phyloP scores from a whole-genome alignment of 2,888 invertebrate genomes.

The Caenorhabditis doughertyi region DNA sequence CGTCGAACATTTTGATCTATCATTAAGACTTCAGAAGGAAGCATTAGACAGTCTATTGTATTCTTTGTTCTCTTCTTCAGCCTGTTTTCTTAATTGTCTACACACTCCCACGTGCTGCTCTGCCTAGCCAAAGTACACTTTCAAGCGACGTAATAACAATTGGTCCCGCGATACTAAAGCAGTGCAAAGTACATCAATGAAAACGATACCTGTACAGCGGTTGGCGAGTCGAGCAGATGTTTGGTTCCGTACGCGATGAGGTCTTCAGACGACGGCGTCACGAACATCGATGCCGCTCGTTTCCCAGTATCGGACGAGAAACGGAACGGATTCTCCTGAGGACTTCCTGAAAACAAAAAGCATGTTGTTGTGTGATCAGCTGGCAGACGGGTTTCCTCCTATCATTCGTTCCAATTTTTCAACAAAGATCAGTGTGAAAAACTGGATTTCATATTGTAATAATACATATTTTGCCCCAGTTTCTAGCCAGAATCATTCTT shows the following conservation, averaged over 20 bases:
- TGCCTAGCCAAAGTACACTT: constrained; percentile 51
- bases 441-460: constrained; percentile 47
- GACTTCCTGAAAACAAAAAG: constrained; percentile 57
- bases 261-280: constrained; percentile 65
- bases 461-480: constrained; percentile 1
- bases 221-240: constrained; percentile 70
- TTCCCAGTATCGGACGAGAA: constrained; percentile 61
- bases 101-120: constrained; percentile 48
- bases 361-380: constrained; percentile 24
- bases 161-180: constrained; percentile 27
- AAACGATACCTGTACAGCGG: constrained; percentile 69
- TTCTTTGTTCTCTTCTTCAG: constrained; percentile 37
- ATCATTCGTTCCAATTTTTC: constrained; percentile 41
- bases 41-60: not conserved
- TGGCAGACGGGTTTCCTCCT: constrained; percentile 14
- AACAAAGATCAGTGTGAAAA: constrained; percentile 50
- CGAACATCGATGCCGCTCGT: constrained; percentile 64
- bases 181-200: constrained; percentile 48
- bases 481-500: constrained; percentile 26
- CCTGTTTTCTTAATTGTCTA: constrained; percentile 2
- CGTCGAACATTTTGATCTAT: constrained; percentile 22
- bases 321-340: constrained; percentile 67
- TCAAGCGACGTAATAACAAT: constrained; percentile 55
- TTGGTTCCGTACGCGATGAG: constrained; percentile 58
- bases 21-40: constrained; percentile 3